A percentile compares a stretch with the other conserved stretches of the same genome.
phyloP scores from a whole-genome alignment of 2,113 vertebrate genomes.

The Lophotis ruficrista region DNA sequence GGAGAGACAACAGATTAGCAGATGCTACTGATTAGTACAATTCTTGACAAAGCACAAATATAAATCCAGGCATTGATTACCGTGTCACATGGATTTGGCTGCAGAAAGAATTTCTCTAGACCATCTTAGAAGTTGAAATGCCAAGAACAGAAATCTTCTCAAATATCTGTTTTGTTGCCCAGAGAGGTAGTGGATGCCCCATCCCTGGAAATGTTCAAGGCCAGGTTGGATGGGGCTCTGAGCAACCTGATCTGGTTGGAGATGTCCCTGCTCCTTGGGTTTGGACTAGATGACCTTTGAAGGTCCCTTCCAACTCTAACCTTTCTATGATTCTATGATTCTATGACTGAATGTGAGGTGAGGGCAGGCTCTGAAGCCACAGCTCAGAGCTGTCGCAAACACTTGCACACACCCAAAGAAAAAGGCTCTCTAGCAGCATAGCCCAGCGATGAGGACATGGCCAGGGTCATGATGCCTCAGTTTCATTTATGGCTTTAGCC shows the following conservation, averaged over 20 bases:
- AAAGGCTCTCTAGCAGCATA: not conserved
- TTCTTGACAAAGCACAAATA: not conserved
- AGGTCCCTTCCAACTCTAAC: too few relatives aligned
- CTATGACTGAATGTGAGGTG: not conserved
- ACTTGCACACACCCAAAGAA: not conserved
- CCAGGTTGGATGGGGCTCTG: too few relatives aligned
- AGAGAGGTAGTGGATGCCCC: too few relatives aligned
- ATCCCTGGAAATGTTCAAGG: too few relatives aligned
- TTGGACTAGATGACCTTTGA: too few relatives aligned
- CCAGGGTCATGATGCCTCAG: fast-evolving
- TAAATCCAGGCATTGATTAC: not conserved
- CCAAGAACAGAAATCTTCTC: not conserved
- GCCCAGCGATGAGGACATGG: not conserved
- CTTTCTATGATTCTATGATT: too few relatives aligned
- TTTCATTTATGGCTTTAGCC: not conserved
- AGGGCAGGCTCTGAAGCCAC: not conserved
- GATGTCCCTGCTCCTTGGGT: too few relatives aligned
- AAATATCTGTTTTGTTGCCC: not conserved
- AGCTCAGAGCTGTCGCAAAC: not conserved
- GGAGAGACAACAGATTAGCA: not conserved
- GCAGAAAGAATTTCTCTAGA: not conserved
- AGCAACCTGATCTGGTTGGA: too few relatives aligned
- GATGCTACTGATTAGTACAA: not conserved
- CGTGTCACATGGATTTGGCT: not conserved
- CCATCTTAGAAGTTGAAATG: not conserved